A percentile compares a stretch with the other conserved stretches of the same genome.
phyloP scores from a whole-genome alignment of 2,797 vertebrate genomes.

The Potorous gilbertii region DNA sequence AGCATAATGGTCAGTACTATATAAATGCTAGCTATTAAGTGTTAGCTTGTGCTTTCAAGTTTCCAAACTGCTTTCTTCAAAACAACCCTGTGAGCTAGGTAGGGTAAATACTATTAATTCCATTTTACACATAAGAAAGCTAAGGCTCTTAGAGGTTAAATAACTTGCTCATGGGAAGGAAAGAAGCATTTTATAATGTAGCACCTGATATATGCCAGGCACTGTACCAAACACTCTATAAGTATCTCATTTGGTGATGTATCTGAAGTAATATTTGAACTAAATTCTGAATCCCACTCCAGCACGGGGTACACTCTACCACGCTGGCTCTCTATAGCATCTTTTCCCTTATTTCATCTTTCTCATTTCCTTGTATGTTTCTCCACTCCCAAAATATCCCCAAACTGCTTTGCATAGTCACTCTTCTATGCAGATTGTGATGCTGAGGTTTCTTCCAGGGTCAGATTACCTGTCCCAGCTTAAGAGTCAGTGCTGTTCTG shows the following conservation, averaged over 20 bases:
- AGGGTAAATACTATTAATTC: not conserved
- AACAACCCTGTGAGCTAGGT: not conserved
- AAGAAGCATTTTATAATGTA: not conserved
- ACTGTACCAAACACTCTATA: not conserved
- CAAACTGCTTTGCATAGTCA: slow-evolving; percentile 64
- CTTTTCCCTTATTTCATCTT: not conserved
- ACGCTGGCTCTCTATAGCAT: not conserved
- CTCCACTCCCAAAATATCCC: not conserved
- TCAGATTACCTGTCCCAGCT: slow-evolving; percentile 58
- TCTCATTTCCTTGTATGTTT: not conserved
- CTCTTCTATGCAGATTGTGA: slow-evolving; percentile 65
- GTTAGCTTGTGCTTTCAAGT: not conserved
- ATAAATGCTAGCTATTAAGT: not conserved
- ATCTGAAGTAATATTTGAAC: not conserved
- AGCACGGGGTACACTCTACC: too few relatives aligned
- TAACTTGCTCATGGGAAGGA: not conserved
- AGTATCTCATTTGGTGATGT: not conserved
- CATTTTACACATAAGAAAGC: not conserved
- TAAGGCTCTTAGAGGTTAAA: not conserved
- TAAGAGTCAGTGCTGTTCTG: slow-evolving; percentile 42
- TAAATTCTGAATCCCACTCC: not conserved
- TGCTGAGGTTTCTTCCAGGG: slow-evolving; percentile 70
- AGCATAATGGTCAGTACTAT: not conserved
- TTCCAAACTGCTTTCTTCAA: not conserved
- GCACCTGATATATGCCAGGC: not conserved